These are phyloP conservation scores for Halichondria panicea DNA, from an alignment of 37 sponge, comb jelly and placozoan genomes.

Conservation along the genomic window DNA sequence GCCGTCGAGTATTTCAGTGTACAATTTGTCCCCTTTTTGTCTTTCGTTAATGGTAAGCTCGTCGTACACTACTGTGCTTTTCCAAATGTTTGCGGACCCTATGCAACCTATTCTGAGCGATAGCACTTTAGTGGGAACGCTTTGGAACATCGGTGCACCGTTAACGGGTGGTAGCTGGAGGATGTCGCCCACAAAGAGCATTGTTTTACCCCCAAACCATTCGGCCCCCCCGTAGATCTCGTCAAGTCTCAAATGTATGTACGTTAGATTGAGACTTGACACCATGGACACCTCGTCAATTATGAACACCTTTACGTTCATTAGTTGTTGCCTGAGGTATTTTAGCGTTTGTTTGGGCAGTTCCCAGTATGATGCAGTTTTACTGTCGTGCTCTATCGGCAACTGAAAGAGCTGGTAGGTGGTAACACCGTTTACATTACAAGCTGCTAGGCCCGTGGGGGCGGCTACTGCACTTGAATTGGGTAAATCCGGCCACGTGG, in stretches of 20 bases:
- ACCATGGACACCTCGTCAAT: conserved; percentile 77
- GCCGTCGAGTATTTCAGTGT: conserved; percentile 16
- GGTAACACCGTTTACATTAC: too few species aligned
- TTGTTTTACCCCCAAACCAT: too few species aligned
- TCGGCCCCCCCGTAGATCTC: too few species aligned
- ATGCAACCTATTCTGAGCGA: conserved; percentile 23
- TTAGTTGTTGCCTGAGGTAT: too few species aligned
- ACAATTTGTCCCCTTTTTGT: conserved; percentile 42
- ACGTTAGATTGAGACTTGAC: too few species aligned
- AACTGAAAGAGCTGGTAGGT: too few species aligned
- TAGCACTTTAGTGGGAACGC: too few species aligned
- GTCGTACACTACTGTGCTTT: conserved; percentile 46
- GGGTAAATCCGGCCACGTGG: too few species aligned
- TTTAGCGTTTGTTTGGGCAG: conserved; percentile 41
- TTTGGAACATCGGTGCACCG: conserved; percentile 38
- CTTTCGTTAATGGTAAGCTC: conserved; percentile 74
- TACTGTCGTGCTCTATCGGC: conserved; percentile 63
- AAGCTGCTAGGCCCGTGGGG: too few species aligned
- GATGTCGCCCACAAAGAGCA: conserved; percentile 61
- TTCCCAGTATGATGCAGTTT: conserved; percentile 46
- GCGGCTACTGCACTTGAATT: too few species aligned
- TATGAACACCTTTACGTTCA: conserved; percentile 50
- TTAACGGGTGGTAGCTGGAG: conserved; percentile 57
- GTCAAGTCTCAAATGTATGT: too few species aligned
- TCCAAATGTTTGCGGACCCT: conserved; percentile 51